Conservation (phyloP, 1,140 invertebrate species). For the Pseudomyrmex pallidus region DNA sequence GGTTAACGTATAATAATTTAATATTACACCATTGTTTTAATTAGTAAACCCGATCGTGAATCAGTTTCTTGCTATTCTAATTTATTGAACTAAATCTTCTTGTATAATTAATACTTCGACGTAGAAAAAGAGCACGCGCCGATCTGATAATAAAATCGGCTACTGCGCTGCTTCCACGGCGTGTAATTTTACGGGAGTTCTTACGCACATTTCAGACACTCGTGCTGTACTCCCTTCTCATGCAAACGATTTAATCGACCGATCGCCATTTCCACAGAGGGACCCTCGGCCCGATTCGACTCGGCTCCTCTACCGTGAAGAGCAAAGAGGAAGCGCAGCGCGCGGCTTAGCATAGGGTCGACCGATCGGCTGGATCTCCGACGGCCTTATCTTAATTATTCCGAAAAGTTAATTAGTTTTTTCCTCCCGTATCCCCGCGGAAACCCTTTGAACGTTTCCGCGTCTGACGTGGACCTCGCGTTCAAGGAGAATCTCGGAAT, state of each 20-base stretch:
- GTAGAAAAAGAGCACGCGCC: not conserved
- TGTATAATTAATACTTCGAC: not conserved
- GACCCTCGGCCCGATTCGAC: constrained; percentile 63
- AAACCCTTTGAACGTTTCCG: constrained; percentile 77
- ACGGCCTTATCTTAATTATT: constrained; percentile 82
- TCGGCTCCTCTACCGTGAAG: constrained; percentile 56
- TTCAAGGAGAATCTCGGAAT: constrained; percentile 76
- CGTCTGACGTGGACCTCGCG: constrained; percentile 73
- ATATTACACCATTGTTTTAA: constrained; percentile 16
- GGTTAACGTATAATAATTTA: constrained; percentile 49
- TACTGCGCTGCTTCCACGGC: constrained; percentile 16
- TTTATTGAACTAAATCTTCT: not conserved
- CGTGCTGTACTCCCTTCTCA: constrained; percentile 61
- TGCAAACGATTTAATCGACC: constrained; percentile 78
- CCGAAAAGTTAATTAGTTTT: constrained; percentile 83
- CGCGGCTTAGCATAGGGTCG: constrained; percentile 55
- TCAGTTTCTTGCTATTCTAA: not conserved
- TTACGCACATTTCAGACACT: constrained; percentile 39
- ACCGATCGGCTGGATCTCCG: constrained; percentile 76
- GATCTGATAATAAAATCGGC: constrained; percentile 49
- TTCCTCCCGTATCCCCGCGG: constrained; percentile 69
- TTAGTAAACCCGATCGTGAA: not conserved
- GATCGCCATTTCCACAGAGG: constrained; percentile 66
- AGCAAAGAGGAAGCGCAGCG: constrained; percentile 58
- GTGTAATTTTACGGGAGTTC: constrained; percentile 42